Evolutionary conservation across 2,113 vertebrate genomes (phyloP).

Genomic region (Isurus oxyrinchus): DNA sequence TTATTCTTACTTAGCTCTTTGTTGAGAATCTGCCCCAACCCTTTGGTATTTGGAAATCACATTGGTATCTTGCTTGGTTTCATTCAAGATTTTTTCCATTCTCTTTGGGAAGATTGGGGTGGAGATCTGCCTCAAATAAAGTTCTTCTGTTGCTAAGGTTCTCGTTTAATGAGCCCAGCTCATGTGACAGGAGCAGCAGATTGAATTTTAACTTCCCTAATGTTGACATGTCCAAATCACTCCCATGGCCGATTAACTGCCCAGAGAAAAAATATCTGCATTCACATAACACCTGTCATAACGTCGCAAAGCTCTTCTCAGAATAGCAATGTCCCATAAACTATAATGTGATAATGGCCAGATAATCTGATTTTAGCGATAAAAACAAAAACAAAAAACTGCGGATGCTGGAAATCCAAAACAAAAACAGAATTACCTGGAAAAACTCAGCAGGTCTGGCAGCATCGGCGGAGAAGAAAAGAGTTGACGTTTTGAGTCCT

Average conservation of each 20-base stretch:
- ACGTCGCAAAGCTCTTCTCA: not conserved
- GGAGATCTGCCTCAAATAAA: not conserved
- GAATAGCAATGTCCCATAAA: not conserved
- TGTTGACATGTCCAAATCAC: not conserved
- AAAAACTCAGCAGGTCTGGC: no score
- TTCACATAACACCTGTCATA: not conserved
- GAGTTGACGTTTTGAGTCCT: no score
- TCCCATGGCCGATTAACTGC: not conserved
- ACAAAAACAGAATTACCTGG: no score
- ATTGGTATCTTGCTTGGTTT: not conserved
- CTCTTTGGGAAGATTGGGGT: not conserved
- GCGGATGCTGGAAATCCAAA: no score
- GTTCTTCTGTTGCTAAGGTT: not conserved
- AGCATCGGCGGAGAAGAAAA: no score
- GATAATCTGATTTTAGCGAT: no score
- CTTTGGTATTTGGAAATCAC: not conserved
- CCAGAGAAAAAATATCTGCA: not conserved
- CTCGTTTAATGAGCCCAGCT: not conserved
- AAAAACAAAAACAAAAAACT: no score
- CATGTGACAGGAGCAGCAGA: not conserved
- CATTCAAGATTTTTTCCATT: not conserved
- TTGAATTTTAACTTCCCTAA: not conserved
- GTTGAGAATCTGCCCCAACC: not conserved
- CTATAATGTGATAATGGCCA: no score
- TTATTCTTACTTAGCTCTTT: not conserved